Evolutionary conservation across 2,113 vertebrate genomes (phyloP).

Genomic region (Cephalopterus ornatus): DNA sequence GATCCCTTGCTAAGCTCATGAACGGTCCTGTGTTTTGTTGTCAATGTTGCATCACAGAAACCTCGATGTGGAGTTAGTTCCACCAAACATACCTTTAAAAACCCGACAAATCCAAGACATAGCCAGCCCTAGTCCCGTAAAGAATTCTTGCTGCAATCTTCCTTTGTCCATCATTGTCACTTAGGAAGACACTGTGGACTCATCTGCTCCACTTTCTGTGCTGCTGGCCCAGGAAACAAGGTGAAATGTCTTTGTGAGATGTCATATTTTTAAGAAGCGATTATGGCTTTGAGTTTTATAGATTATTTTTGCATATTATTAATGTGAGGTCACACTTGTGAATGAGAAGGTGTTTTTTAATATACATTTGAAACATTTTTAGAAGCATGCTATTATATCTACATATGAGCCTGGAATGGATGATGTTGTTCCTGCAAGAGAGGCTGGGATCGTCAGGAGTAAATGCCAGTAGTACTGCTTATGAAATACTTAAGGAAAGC

Average conservation of each 20-base stretch:
- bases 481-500: neutral
- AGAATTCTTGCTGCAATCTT: neutral
- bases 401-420: neutral
- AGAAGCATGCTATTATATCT: neutral
- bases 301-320: neutral
- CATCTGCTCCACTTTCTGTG: neutral
- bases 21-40: neutral
- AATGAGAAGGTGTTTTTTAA: neutral
- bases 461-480: neutral
- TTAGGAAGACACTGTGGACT: rapidly evolving
- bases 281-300: neutral
- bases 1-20: neutral
- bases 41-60: neutral
- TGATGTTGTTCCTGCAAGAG: neutral
- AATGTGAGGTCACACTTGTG: neutral
- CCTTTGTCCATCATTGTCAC: neutral
- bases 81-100: neutral
- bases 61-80: neutral
- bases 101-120: neutral
- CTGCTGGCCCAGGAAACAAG: neutral
- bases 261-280: neutral
- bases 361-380: neutral
- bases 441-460: neutral
- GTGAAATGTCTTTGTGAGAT: neutral
- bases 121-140: neutral